Evolutionary conservation across 2,888 invertebrate genomes (phyloP), one percentile per base, ranked within the genome.

Genomic region (Caenorhabditis imperialis): DNA sequence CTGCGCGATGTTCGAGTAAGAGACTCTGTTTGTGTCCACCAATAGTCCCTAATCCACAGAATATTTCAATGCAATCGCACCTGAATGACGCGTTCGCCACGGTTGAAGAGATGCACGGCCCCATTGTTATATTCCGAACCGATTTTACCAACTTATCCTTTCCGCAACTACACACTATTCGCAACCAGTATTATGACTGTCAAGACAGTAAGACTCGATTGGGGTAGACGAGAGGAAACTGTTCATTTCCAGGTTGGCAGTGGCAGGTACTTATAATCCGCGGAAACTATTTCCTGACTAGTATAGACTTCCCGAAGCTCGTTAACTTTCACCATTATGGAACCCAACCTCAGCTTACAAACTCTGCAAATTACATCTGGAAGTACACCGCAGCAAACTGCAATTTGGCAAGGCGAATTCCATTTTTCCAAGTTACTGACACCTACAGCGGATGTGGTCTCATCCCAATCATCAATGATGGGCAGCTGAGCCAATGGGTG

Each of bases 101-200:
- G 47, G 70, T 62, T 55, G 70, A 71, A 30, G 60, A 57, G 42
- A 23, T 62, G 10, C 55, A 62, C 50, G 70, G 62, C 3, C 70
- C 70, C 14, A 71, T 71, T 71, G 70, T 71, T 4, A 62, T 71
- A 60, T 62, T 54, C 45, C 61, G 35, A 53, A 54, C 61, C 47
- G 63, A 70, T 60, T 75, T 44, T 20, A 65, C 75, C 61, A 78
- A 58, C 62, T 73, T 60, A 70, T 78, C 65, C 35, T 78, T 62
- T 57, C 65, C 70, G 5, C 18, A 30, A 3, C 55, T 62, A 16
- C 61, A 61, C 18, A 71, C 61, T 1, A 62, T 71, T 35, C 40
- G 55, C 7, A 71, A 54, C 44, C 70, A 71, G 48, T 71, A 47
- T 23, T 57, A 50, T 37, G 51, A 62, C n/a, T 47, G 55, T 12